phyloP scores from a whole-genome alignment of 2,797 vertebrate species.

The Merluccius polli region DNA sequence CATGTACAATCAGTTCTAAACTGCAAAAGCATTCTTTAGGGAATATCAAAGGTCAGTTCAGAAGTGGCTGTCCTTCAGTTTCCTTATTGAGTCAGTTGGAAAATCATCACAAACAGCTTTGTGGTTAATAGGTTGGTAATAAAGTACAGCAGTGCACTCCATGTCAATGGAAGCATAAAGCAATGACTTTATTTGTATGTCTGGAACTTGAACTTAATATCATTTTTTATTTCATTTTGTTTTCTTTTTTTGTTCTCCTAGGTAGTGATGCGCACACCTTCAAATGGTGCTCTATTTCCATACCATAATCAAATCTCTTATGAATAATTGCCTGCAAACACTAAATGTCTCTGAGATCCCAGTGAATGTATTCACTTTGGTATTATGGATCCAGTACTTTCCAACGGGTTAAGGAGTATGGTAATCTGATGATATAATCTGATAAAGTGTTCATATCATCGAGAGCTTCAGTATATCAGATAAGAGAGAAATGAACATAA shows the following conservation, averaged over 20 bases:
- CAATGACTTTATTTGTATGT: not conserved
- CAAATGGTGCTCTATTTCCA: not conserved
- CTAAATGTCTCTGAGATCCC: not conserved
- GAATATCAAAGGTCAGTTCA: too few species aligned
- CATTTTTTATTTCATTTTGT: not conserved
- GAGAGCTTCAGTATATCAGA: not conserved
- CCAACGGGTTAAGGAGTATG: not conserved
- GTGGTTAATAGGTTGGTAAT: not conserved
- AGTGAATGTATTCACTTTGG: not conserved
- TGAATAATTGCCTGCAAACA: not conserved
- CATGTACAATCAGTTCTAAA: too few species aligned
- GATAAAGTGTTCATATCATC: not conserved
- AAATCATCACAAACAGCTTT: not conserved
- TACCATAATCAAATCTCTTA: not conserved
- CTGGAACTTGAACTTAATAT: too few species aligned
- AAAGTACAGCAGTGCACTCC: not conserved
- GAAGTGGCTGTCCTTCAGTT: not conserved
- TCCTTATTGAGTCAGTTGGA: not conserved
- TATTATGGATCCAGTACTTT: not conserved
- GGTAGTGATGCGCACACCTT: not conserved
- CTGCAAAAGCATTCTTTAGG: too few species aligned
- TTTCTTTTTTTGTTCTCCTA: not conserved
- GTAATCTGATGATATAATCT: not conserved
- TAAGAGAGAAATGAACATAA: not conserved
- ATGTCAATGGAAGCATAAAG: not conserved